phyloP scores from a whole-genome alignment of 1,140 invertebrate species.

The Psix sp. region DNA sequence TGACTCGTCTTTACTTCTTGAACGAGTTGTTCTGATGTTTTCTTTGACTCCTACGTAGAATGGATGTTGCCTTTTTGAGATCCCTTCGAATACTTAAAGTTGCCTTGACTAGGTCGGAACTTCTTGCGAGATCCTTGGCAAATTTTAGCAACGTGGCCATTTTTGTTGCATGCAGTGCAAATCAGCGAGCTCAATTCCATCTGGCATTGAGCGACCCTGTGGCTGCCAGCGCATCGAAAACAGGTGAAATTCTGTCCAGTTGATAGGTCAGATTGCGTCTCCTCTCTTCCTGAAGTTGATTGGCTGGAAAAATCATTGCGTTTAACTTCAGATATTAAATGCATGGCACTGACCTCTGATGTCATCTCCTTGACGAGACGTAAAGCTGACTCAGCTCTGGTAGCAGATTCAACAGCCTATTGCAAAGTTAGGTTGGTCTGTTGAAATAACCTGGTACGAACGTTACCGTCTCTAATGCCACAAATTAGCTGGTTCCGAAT shows the following conservation, averaged over 20 bases:
- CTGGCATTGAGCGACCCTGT: background rate
- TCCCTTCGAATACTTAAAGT: background rate
- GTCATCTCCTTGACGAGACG: background rate
- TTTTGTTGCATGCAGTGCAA: background rate
- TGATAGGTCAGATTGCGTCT: background rate
- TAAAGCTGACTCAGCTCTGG: background rate
- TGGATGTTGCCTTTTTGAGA: background rate
- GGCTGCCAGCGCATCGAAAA: background rate
- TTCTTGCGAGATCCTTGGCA: background rate
- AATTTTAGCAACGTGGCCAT: conserved; percentile 3
- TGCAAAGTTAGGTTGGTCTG: background rate
- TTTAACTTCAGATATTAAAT: background rate
- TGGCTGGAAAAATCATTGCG: background rate
- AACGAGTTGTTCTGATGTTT: no score
- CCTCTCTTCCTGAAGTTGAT: background rate
- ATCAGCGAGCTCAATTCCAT: background rate
- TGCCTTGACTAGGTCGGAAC: background rate
- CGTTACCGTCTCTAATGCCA: background rate
- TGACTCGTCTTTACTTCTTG: no score
- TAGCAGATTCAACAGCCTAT: background rate
- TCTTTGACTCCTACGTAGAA: background rate
- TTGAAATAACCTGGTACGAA: background rate
- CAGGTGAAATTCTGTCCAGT: background rate
- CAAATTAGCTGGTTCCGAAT: conserved; percentile 21
- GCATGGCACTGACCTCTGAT: background rate